Conservation (phyloP, 2,888 invertebrate species). For the Cephus sareptanus region DNA sequence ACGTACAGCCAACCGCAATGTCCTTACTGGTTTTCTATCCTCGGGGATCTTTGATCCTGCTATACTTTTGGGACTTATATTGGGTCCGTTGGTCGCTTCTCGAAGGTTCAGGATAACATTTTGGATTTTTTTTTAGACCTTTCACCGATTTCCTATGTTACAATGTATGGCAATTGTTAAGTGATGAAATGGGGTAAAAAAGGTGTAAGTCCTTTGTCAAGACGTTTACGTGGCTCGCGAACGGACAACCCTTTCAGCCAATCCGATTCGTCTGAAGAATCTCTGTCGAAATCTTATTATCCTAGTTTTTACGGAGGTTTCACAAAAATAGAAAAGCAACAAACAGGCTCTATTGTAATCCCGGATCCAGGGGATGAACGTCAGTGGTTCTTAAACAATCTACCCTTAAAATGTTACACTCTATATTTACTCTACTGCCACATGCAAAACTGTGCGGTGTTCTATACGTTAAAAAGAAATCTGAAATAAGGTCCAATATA, state of each 20-base stretch:
- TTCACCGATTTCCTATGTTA: not conserved
- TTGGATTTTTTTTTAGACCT: not conserved
- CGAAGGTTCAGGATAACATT: not conserved
- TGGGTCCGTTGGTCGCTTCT: not conserved
- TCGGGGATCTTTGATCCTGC: not conserved
- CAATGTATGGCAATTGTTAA: not conserved
- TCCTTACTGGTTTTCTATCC: not conserved
- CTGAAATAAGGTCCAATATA: not conserved
- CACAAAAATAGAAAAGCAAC: conserved; percentile 29
- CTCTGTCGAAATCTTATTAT: conserved; percentile 44
- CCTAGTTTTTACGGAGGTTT: conserved; percentile 38
- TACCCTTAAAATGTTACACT: not conserved
- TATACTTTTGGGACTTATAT: not conserved
- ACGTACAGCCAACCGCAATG: not conserved
- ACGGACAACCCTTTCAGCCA: conserved; percentile 31
- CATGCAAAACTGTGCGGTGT: not conserved
- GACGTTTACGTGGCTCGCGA: not conserved
- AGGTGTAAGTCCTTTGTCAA: not conserved
- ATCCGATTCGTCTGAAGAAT: conserved; percentile 33
- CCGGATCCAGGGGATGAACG: conserved; percentile 17
- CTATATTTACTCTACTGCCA: not conserved
- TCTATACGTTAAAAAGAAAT: not conserved
- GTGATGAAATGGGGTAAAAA: not conserved
- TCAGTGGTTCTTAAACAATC: not conserved
- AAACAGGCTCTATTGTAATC: conserved; percentile 34